These are phyloP conservation scores for Mnemiopsis leidyi DNA, from an alignment of 37 sponge, comb jelly and placozoan genomes.

Conservation along the genomic window DNA sequence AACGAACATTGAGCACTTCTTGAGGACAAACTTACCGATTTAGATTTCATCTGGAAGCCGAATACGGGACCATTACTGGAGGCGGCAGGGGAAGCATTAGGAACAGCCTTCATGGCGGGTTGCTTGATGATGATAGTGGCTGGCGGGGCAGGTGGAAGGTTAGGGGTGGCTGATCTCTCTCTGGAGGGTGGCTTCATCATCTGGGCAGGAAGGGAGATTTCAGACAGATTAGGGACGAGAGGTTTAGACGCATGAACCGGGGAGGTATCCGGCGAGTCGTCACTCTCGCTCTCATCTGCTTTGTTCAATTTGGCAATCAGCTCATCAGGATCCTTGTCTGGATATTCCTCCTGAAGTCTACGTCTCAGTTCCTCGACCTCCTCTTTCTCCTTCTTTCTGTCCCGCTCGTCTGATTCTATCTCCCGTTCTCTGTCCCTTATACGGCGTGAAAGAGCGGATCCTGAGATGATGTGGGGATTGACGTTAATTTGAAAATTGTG, in stretches of 20 bases:
- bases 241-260: not conserved
- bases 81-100: not conserved
- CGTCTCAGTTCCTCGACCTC: conserved; percentile 70
- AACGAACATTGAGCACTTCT: too few relatives aligned
- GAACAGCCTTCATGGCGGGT: conserved; percentile 58
- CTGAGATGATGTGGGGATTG: too few relatives aligned
- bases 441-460: conserved; percentile 71
- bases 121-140: conserved; percentile 62
- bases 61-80: conserved; percentile 21
- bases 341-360: conserved; percentile 26
- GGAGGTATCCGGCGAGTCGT: conserved; percentile 4
- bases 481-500: too few relatives aligned
- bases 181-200: not conserved
- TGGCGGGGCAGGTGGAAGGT: not conserved
- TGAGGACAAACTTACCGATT: conserved; percentile 17
- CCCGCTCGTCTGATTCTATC: conserved; percentile 85
- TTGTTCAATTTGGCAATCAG: conserved; percentile 60
- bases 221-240: conserved; percentile 43
- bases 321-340: conserved; percentile 63
- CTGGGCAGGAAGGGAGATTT: conserved; percentile 35
- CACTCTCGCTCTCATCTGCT: conserved; percentile 45
- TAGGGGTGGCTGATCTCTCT: not conserved
- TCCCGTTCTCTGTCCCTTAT: conserved; percentile 83
- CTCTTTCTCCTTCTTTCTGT: conserved; percentile 83
- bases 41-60: conserved; percentile 49